Evolutionary conservation across 2,888 invertebrate species (phyloP).

Genomic region (Mythimna albipuncta): DNA sequence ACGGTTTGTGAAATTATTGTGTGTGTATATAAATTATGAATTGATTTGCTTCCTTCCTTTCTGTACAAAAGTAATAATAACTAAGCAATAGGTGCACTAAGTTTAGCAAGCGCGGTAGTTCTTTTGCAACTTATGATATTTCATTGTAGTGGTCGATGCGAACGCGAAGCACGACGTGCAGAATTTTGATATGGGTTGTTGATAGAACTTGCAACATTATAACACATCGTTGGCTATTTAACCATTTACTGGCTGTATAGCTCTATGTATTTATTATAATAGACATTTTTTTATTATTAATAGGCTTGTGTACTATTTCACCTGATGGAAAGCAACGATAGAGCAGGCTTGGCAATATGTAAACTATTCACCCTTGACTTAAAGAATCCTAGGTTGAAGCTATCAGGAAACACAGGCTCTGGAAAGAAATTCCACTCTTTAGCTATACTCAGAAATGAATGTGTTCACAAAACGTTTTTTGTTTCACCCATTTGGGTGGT

Average conservation of each 20-base stretch:
- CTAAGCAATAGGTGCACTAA: neutral
- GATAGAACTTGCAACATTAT: neutral
- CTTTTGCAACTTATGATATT: neutral
- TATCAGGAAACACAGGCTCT: too few relatives aligned
- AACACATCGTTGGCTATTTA: neutral
- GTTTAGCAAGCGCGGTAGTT: neutral
- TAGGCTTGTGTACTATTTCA: too few relatives aligned
- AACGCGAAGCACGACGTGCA: neutral
- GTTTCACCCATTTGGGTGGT: too few relatives aligned
- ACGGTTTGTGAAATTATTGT: conserved; percentile 6
- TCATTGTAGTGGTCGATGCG: neutral
- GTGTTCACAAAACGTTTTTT: too few relatives aligned
- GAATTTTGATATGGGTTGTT: neutral
- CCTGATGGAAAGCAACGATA: too few relatives aligned
- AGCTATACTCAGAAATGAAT: too few relatives aligned
- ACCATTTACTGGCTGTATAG: neutral
- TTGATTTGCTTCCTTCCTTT: conserved; percentile 32
- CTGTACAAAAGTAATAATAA: conserved; percentile 9
- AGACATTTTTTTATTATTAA: too few relatives aligned
- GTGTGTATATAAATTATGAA: conserved; percentile 19
- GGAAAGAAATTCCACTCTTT: too few relatives aligned
- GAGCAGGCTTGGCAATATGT: too few relatives aligned
- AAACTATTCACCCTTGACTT: too few relatives aligned
- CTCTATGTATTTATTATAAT: neutral
- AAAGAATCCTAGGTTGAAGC: too few relatives aligned